These are phyloP conservation scores for Mythimna ferrago DNA, from an alignment of 2,888 invertebrate genomes.

Conservation along the genomic window DNA sequence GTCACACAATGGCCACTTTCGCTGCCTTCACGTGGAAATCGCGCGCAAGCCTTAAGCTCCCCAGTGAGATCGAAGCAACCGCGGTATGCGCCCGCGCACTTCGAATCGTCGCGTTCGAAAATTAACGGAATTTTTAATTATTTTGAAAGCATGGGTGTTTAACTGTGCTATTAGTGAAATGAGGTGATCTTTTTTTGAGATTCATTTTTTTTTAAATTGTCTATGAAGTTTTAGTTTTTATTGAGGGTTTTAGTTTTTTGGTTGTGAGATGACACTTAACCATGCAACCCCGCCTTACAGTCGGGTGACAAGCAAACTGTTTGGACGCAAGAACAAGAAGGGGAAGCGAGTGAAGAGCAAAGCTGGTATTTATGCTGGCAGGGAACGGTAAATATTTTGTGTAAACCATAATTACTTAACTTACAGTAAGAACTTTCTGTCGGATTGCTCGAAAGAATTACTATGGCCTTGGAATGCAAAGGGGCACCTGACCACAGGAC, in stretches of 20 bases:
- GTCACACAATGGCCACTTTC: conserved; percentile 78
- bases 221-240: conserved; percentile 26
- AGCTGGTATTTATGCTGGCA: conserved; percentile 82
- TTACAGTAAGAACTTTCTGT: neutral
- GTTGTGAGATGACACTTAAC: conserved; percentile 79
- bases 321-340: conserved; percentile 86
- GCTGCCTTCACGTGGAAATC: conserved; percentile 82
- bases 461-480: no score
- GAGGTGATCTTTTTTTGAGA: conserved; percentile 58
- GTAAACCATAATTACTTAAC: neutral
- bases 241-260: conserved; percentile 30
- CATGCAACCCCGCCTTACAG: conserved; percentile 79
- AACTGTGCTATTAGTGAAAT: conserved; percentile 53
- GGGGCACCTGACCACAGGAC: no score
- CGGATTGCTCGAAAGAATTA: no score
- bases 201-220: conserved; percentile 11
- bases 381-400: conserved; percentile 80
- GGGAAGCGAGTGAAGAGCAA: conserved; percentile 81
- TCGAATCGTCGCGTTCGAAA: conserved; percentile 40
- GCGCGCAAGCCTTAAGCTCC: conserved; percentile 77
- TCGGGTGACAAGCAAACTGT: conserved; percentile 82
- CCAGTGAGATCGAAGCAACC: conserved; percentile 75
- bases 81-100: conserved; percentile 75
- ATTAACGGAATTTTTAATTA: conserved; percentile 2
- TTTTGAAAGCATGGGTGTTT: conserved; percentile 45